Evolutionary conservation across 2,113 vertebrate species (phyloP), one percentile per base, ranked within the genome.

Genomic region (Percina caprodes): DNA sequence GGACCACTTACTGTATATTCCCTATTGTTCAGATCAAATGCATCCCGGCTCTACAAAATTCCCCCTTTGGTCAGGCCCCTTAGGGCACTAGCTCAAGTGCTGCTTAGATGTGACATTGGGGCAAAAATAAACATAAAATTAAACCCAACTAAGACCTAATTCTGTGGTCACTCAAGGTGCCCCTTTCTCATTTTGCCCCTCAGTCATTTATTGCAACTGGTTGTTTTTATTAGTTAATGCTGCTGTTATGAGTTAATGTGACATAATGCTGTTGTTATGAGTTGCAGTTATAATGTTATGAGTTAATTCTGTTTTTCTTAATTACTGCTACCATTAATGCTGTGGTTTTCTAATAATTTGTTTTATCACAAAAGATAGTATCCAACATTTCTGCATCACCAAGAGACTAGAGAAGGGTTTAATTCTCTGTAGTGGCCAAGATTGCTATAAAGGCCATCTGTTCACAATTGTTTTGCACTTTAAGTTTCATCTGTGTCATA

Each of bases 381-480:
- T 54, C 24, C 42, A 23, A 58, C 9, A 19, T 30, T 30, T 51
- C 10, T 52, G 6, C 4, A 18, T 48, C 61, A 59, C 26, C 13
- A 35, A 16, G 14, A 48, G 24, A 58, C 16, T 24, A 56, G 42
- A 30, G 59, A 58, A 51, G 39, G 13, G 51, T 51, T 24, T 6
- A 23, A 2, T 65, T 33, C 18, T 55, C 15, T 15, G 3, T 23
- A 12, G 9, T 33, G 14, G 14, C 30, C 18, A 6, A 39, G n/a
- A 58, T 39, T 48, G 10, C 59, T 76, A 3, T 71, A 71, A 77
- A 12, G 14, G 19, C 60, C 60, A 60, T 65, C 35, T 67, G 68
- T 55, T 61, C 69, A 68, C 54, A 56, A 26, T 62, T 84, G 21
- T 3, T 74, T 48, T 69, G 33, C 18, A 72, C 74, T 62, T 61